Base-by-base conservation (phyloP, 2,888 invertebrate genomes). In the Rhamphomyia laevipes region DNA sequence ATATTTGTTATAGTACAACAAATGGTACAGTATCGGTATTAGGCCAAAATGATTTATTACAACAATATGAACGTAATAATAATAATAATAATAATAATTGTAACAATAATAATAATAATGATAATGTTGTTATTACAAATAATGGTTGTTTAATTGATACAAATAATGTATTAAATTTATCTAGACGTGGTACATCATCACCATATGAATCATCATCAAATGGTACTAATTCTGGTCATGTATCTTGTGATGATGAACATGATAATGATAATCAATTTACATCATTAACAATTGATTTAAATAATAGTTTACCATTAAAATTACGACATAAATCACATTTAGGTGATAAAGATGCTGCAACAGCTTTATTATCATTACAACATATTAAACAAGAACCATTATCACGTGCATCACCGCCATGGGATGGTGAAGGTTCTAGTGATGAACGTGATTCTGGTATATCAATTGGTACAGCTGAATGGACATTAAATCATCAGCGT, bases 391-490 rank as follows among this genome's bases (percentile, higher is more conserved):
- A 88, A 64, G 90, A 90, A 67, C 87, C 88, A 0, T 84, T 81
- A 21, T 80, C 82, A 45, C 59, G 62, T 0, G 59, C 65, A 13
- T 85, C 86, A 15, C 86, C 87, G 12, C 86, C 86, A 4, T 88
- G 88, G 84, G 89, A 89, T 67, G 87, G 84, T 30, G 90, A 91
- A 62, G 90, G 90, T 30, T 90, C 89, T 49, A 88, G 89, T 60
- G 91, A 91, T 66, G 91, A 91, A 66, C 74, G 91, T 9, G 91
- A 92, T 64, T 90, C 90, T 0, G 91, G 91, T 7, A 91, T 91
- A 57, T 90, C 90, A 1, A 71, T 89, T 48, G 89, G 62, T 49
- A 65, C 67, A 30, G 59, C 65, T 21, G 71, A 70, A 54, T 71
- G 62, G 73, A 68, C 64, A 52, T 63, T 61, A 47, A 63, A 65